Evolutionary conservation across 2,113 vertebrate species (phyloP), one percentile per base, ranked within the genome.

Genomic region (Uropsilus gracilis): DNA sequence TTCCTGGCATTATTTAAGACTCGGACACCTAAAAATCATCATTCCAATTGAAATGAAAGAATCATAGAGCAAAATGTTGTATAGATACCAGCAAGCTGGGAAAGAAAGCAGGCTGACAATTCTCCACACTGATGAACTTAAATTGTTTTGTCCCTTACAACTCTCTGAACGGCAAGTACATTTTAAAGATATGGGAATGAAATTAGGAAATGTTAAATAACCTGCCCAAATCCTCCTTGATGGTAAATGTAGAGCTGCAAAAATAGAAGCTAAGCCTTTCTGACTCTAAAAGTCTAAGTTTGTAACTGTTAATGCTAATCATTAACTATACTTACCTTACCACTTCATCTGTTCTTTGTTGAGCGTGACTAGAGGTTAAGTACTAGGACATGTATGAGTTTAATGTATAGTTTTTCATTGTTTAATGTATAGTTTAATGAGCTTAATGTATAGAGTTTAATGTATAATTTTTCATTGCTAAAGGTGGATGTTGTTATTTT

Each of bases 271-370:
- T 63, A 75, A 34, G 12, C 72, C 93, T 85, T 46, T 53, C 24
- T 95, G 55, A 95, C 34, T 85, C 42, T 78, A 92, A 83, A 83
- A 90, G 48, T 83, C 48, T 90, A 83, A 90, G 39, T 10, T 64
- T 32, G 83, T 85, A 94, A 90, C n/a, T 44, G 48, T 81, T 92
- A 88, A 69, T 55, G 55, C 44, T 95, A 95, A 97, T 97, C 69
- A 83, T 97, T 96, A 95, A 94, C 91, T 22, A 12, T 13, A 80
- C 13, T 59, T 94, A 44, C 61, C 39, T 73, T 73, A 94, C 14
- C 39, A 18, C 84, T 94, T 85, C 24, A 17, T 73, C 57, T 64
- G 11, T 77, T 96, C 92, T 42, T 20, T 63, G 59, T 37, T 37
- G 18, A 82, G 22, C 77, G 77, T 44, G 53, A 75, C 86, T 75